A percentile compares a stretch with the other conserved stretches of the same genome.
Conservation (phyloP, 2,797 vertebrate species). For the Benthosema pterotum region DNA sequence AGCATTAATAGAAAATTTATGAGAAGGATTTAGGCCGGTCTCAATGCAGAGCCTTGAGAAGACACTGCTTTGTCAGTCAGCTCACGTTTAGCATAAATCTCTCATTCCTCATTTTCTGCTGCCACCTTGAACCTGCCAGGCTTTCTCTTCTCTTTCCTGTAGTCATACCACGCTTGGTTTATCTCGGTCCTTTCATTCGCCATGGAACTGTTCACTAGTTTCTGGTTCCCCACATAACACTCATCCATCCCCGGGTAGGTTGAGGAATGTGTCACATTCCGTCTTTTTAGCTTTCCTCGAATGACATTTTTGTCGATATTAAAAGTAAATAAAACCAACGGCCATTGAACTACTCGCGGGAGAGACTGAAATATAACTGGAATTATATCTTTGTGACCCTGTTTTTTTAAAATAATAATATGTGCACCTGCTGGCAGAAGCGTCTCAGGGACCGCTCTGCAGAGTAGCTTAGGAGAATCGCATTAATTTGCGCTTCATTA, state of each 20-base stretch:
- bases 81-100: conserved; percentile 79
- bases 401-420: conserved; percentile 3
- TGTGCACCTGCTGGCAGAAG: too few species aligned
- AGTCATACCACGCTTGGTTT: conserved; percentile 32
- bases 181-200: conserved; percentile 21
- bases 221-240: too few species aligned
- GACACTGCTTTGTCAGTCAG: conserved; percentile 76
- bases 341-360: not conserved
- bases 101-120: conserved; percentile 53
- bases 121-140: conserved; percentile 66
- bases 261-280: too few species aligned
- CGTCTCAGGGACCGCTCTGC: not conserved
- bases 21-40: conserved; percentile 74
- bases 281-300: not conserved
- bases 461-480: not conserved
- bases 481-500: not conserved
- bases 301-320: not conserved
- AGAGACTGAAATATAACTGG: not conserved
- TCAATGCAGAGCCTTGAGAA: conserved; percentile 73
- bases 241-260: too few species aligned
- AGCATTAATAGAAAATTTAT: conserved; percentile 81
- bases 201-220: conserved; percentile 8
- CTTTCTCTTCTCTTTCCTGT: conserved; percentile 42
- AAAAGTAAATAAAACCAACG: not conserved
- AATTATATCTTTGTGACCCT: not conserved